Percentiles rank a stretch among this genome's conserved stretches.
phyloP scores from a whole-genome alignment of 2,113 vertebrate species.

The Ceyx margarethae region DNA sequence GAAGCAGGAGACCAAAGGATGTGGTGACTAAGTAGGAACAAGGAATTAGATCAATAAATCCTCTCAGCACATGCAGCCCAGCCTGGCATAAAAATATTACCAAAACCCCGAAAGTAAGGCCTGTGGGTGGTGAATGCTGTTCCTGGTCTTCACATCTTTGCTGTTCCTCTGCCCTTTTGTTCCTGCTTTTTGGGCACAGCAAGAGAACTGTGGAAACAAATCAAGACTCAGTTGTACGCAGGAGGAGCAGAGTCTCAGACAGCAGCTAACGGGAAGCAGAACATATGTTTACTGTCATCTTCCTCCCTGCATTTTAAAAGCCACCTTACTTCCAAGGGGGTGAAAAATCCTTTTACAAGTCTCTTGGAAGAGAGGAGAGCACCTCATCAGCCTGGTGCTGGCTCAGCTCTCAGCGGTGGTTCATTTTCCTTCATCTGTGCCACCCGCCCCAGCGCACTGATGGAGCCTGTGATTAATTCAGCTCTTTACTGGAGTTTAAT shows the following conservation, averaged over 20 bases:
- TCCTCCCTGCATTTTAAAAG: not conserved
- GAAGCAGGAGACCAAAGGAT: not conserved
- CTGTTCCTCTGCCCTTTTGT: conserved; percentile 42
- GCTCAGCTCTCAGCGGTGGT: not conserved
- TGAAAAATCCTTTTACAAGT: not conserved
- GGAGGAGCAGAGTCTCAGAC: conserved; percentile 23
- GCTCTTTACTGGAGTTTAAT: not conserved
- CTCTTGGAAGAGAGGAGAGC: not conserved
- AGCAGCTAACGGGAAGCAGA: conserved; percentile 7
- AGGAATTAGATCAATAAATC: conserved; percentile 18
- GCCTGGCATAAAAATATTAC: not conserved
- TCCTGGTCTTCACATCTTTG: conserved; percentile 14
- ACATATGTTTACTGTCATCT: conserved; percentile 52
- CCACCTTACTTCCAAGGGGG: conserved; percentile 17
- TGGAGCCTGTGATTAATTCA: conserved; percentile 27
- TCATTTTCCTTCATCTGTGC: conserved; percentile 8
- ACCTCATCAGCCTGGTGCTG: not conserved
- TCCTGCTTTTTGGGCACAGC: conserved; percentile 39
- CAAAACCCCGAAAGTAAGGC: not conserved
- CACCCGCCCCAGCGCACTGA: not conserved
- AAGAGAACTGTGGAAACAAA: conserved; percentile 32
- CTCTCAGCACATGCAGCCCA: not conserved
- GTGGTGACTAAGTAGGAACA: not conserved
- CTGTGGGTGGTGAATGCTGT: conserved; percentile 11
- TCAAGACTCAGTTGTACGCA: not conserved